These are phyloP conservation scores for Ylistrum balloti DNA, from an alignment of 1,140 invertebrate genomes.

Conservation along the genomic window DNA sequence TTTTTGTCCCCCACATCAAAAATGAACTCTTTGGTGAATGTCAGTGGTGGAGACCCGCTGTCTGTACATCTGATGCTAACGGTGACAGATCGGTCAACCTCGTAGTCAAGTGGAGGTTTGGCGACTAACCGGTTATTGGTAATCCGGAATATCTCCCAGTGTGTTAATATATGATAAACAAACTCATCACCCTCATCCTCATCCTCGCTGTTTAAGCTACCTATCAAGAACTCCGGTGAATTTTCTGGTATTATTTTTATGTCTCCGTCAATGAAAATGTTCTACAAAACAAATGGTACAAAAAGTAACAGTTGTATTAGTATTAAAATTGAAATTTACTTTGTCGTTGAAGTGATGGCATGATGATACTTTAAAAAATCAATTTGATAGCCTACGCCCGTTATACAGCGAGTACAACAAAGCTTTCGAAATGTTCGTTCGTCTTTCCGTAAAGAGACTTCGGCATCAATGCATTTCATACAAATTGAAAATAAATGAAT, in stretches of 20 bases:
- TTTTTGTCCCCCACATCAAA: conserved; percentile 63
- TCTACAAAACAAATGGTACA: conserved; percentile 52
- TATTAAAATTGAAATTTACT: no score
- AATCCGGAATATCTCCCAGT: conserved; percentile 61
- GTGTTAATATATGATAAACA: conserved; percentile 54
- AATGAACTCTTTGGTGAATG: conserved; percentile 56
- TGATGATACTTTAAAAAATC: no score
- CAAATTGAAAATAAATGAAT: no score
- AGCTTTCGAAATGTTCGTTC: no score
- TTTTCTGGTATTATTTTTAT: conserved; percentile 67
- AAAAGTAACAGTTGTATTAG: no score
- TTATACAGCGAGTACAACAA: no score
- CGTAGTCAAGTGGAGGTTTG: conserved; percentile 53
- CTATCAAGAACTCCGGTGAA: conserved; percentile 53
- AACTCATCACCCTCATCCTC: conserved; percentile 50
- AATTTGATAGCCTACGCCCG: no score
- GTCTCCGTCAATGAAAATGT: conserved; percentile 61
- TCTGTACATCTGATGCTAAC: conserved; percentile 65
- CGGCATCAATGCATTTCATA: no score
- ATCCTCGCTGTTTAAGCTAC: conserved; percentile 53
- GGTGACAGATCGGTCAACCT: conserved; percentile 52
- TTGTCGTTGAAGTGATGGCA: no score
- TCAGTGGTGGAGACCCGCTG: conserved; percentile 51
- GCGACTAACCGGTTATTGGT: background rate
- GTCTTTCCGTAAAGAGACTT: no score